Conservation (phyloP, 2,888 invertebrate genomes). For the Drosophila buzzatii region DNA sequence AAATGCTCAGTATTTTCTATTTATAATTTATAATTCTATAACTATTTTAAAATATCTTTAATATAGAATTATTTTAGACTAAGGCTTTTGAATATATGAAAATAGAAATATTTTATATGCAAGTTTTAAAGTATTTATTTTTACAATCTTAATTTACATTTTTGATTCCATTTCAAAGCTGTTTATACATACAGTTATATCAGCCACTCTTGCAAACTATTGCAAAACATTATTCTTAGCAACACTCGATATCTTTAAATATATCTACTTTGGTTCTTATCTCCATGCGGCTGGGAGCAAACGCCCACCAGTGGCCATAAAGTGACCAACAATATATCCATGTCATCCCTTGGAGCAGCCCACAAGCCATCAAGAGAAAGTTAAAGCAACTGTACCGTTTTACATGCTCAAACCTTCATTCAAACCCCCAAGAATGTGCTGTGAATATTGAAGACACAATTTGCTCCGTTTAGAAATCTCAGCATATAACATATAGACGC, state of each 20-base stretch:
- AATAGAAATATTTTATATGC: background rate
- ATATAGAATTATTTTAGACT: background rate
- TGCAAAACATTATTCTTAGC: constrained; percentile 2
- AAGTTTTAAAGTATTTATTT: background rate
- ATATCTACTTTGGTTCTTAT: constrained; percentile 41
- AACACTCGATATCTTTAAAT: constrained; percentile 21
- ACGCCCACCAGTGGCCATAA: constrained; percentile 60
- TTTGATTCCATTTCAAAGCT: no score
- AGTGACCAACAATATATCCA: constrained; percentile 47
- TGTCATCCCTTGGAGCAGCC: constrained; percentile 46
- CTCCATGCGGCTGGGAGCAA: constrained; percentile 47
- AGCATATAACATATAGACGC: constrained; percentile 19
- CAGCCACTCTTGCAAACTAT: constrained; percentile 1
- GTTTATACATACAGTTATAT: background rate
- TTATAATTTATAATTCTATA: background rate
- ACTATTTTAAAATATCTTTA: background rate
- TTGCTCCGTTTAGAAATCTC: constrained; percentile 41
- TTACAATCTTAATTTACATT: background rate
- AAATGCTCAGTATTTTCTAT: no score
- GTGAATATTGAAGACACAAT: constrained; percentile 53
- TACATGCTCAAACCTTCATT: constrained; percentile 76
- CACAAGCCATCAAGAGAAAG: constrained; percentile 41
- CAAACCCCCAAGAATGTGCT: constrained; percentile 61
- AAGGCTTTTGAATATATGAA: background rate
- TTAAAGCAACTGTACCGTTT: constrained; percentile 74